Base-by-base conservation (phyloP, 2,113 vertebrate genomes). In the Smithornis capensis region DNA sequence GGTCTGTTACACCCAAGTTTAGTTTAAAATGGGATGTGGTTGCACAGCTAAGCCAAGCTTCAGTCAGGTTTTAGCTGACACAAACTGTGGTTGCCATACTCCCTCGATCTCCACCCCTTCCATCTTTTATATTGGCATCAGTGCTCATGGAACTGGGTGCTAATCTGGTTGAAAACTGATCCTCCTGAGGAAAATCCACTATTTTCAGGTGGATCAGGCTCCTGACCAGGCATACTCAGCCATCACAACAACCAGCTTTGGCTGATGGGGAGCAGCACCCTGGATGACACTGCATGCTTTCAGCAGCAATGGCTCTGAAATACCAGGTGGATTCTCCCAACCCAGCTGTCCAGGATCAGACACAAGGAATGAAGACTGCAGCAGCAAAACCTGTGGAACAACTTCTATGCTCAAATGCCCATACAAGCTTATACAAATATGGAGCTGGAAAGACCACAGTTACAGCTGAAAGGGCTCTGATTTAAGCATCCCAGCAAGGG, bases 1-100 rank as follows among this genome's bases (percentile, higher is more conserved):
- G 92, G 83, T 95, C 92, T 95, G 83, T 92, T 95, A 78, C 57
- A 84, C 93, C 83, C 95, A 94, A 94, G 90, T 90, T 87, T 40
- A 93, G 92, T 42, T 96, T 89, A 94, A 95, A 94, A 91, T 94
- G 89, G 74, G 75, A 95, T 74, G 68, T 40, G 44, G 47, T 50
- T 94, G 56, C 64, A 74, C 19, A 67, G 83, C 92, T 93, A 95
- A 95, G 76, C 89, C 80, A 86, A 93, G 83, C 94, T 95, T 90
- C 92, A 95, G 68, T 77, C 63, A 81, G 86, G 95, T 71, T 92
- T 92, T 89, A 95, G 76, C 83, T 80, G 76, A 92, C 57, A 94
- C 47, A 93, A 92, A 81, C 64, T 6, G 7, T 35, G 44, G 47
- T 40, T 91, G 89, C 76, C 68, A 53, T 60, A 55, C 44, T 89